A percentile compares a stretch with the other conserved stretches of the same genome.
phyloP scores from a whole-genome alignment of 2,113 vertebrate genomes.

The Butorides virescens region DNA sequence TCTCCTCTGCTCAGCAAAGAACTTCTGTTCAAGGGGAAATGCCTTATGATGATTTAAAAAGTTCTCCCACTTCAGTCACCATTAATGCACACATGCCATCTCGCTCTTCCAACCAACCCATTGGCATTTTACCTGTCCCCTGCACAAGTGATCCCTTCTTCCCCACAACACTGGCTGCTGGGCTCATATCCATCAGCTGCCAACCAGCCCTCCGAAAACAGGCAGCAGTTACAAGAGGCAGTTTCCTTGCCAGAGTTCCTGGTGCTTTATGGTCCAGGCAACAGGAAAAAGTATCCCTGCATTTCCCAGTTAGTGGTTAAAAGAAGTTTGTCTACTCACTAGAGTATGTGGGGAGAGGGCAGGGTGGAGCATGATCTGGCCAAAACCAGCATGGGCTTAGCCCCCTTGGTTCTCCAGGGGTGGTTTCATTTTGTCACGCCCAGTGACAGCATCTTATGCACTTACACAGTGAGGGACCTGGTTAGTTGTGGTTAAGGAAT shows the following conservation, averaged over 20 bases:
- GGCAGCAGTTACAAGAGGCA: not conserved
- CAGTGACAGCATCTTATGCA: not conserved
- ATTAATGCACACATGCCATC: not conserved
- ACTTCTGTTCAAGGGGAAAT: not conserved
- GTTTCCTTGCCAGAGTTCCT: not conserved
- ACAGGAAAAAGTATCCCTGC: not conserved
- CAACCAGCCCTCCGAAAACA: not conserved
- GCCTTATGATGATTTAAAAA: not conserved
- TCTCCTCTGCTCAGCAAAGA: not conserved
- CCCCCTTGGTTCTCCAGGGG: not conserved
- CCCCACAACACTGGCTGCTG: not conserved
- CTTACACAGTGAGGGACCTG: not conserved
- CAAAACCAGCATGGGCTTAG: not conserved
- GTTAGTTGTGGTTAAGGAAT: not conserved
- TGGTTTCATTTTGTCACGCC: not conserved
- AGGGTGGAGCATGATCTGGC: not conserved
- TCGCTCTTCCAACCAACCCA: rapidly evolving
- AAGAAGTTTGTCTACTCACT: not conserved
- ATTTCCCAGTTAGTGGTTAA: not conserved
- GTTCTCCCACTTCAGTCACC: not conserved
- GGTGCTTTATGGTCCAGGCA: not conserved
- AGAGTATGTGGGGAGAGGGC: not conserved
- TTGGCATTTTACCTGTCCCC: not conserved
- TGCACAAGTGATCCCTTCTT: not conserved
- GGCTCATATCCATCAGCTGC: not conserved